These are phyloP conservation scores for Pomacea maculata DNA, from an alignment of 1,140 invertebrate genomes.

Conservation along the genomic window DNA sequence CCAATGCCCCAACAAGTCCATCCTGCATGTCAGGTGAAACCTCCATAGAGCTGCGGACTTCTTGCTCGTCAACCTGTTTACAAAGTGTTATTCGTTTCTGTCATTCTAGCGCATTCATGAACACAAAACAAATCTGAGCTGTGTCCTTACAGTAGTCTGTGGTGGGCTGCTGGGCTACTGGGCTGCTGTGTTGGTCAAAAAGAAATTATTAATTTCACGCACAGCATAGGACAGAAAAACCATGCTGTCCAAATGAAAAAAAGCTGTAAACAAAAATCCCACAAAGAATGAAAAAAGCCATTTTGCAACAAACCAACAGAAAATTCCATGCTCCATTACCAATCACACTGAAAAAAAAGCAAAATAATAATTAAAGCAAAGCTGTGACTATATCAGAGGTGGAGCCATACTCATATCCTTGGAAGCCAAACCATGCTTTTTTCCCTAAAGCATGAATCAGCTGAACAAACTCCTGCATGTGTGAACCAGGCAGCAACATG, in stretches of 20 bases:
- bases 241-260: too few relatives aligned
- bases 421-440: not conserved
- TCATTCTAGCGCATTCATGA: too few relatives aligned
- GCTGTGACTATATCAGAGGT: not conserved
- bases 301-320: not conserved
- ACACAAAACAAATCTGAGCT: too few relatives aligned
- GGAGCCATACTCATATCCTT: not conserved
- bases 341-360: not conserved
- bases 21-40: slow-evolving; percentile 58
- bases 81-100: too few relatives aligned
- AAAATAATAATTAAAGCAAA: not conserved
- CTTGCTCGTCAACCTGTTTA: slow-evolving; percentile 20
- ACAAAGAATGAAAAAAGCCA: not conserved
- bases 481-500: not conserved
- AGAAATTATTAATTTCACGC: too few relatives aligned
- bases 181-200: too few relatives aligned
- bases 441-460: not conserved
- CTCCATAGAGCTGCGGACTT: slow-evolving; percentile 7
- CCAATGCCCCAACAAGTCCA: slow-evolving; percentile 80
- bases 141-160: too few relatives aligned
- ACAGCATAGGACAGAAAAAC: too few relatives aligned
- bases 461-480: not conserved
- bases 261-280: too few relatives aligned
- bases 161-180: too few relatives aligned
- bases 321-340: not conserved